Percentiles rank a stretch among this genome's conserved stretches.
These are phyloP conservation scores for Leptopilina drosophilae DNA, from an alignment of 2,888 invertebrate species.

Conservation along the genomic window DNA sequence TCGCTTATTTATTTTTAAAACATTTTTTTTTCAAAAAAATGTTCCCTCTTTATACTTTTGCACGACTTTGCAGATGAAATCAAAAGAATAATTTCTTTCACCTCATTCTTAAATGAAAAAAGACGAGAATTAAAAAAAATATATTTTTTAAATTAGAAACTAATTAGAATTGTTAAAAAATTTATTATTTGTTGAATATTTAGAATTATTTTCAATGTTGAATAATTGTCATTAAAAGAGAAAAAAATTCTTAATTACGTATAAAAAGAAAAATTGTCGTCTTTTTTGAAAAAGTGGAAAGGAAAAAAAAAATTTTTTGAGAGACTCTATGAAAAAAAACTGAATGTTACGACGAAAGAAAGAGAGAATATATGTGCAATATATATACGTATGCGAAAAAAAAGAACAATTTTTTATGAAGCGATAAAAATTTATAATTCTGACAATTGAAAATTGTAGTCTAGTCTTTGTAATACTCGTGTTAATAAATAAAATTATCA, in stretches of 20 bases:
- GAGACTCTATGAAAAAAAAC: slow-evolving; percentile 21
- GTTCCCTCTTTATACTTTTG: no score
- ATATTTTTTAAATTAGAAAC: slow-evolving; percentile 7
- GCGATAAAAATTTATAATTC: slow-evolving; percentile 22
- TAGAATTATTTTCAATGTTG: no score
- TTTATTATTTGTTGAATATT: slow-evolving; percentile 6
- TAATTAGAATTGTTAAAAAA: slow-evolving; percentile 1
- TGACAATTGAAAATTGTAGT: slow-evolving; percentile 28
- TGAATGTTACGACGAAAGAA: slow-evolving; percentile 18
- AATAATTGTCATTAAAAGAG: no score
- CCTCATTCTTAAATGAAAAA: neutral
- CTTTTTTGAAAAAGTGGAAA: neutral
- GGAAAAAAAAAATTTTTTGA: neutral
- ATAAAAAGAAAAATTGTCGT: neutral
- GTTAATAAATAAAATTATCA: slow-evolving; percentile 1
- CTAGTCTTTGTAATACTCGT: slow-evolving; percentile 31
- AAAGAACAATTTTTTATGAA: slow-evolving; percentile 23
- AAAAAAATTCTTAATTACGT: no score
- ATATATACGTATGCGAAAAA: neutral
- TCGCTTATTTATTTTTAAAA: slow-evolving; percentile 27
- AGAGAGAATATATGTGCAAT: slow-evolving; percentile 24
- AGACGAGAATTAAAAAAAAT: neutral
- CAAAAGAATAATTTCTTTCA: neutral
- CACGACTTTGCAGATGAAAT: neutral
- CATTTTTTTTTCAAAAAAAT: neutral